A percentile compares a stretch with the other conserved stretches of the same genome.
Evolutionary conservation across 2,113 vertebrate genomes (phyloP).

Genomic region (Empidonax alnorum): DNA sequence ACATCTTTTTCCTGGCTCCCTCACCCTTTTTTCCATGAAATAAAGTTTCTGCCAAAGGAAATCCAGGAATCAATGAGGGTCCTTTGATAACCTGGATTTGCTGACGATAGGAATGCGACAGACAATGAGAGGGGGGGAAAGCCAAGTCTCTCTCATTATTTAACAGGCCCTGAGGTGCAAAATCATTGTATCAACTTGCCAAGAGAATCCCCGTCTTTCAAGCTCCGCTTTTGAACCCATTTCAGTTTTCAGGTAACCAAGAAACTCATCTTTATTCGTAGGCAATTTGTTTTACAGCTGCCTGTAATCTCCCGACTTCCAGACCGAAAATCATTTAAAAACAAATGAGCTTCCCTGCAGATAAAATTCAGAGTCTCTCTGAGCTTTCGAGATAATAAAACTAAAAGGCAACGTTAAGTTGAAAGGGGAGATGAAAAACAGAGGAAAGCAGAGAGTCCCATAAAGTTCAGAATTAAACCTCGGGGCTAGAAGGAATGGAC

Average conservation of each 20-base stretch:
- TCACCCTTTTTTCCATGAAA: neutral
- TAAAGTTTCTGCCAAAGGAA: neutral
- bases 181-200: neutral
- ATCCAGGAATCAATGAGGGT: neutral
- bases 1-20: neutral
- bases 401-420: neutral
- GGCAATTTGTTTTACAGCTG: constrained; percentile 40
- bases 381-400: constrained; percentile 32
- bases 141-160: neutral
- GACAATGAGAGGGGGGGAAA: neutral
- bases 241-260: constrained; percentile 39
- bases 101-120: neutral
- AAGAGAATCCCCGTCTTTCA: neutral
- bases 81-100: neutral
- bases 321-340: constrained; percentile 58
- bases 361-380: constrained; percentile 39
- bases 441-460: neutral
- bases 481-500: neutral
- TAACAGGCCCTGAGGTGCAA: neutral
- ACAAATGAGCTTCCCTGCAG: constrained; percentile 40
- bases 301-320: constrained; percentile 48
- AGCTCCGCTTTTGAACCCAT: neutral
- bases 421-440: neutral
- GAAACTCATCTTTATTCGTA: constrained; percentile 24
- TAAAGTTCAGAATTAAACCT: constrained; percentile 40